Evolutionary conservation across 2,113 vertebrate genomes (phyloP).

Genomic region (Tychaedon coryphoeus): DNA sequence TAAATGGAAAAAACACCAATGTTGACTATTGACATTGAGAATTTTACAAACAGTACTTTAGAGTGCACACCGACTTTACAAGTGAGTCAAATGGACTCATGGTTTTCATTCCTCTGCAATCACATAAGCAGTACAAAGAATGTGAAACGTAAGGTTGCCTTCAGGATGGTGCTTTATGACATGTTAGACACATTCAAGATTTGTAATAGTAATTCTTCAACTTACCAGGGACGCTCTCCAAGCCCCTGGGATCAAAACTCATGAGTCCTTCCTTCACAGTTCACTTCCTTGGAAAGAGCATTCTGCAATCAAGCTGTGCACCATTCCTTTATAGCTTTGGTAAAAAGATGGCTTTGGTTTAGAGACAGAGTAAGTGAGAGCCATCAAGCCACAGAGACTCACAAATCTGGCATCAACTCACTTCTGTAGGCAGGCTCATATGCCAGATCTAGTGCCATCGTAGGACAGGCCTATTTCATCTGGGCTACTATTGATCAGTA

Average conservation of each 20-base stretch:
- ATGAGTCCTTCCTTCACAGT: conserved; percentile 85
- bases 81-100: neutral
- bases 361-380: conserved; percentile 18
- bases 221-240: conserved; percentile 85
- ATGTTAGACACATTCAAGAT: neutral
- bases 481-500: neutral
- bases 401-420: neutral
- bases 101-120: neutral
- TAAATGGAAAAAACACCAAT: neutral
- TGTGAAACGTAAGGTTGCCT: neutral
- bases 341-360: conserved; percentile 59
- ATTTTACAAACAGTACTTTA: neutral
- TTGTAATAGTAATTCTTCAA: neutral
- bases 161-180: neutral
- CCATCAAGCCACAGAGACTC: conserved; percentile 47
- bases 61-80: neutral
- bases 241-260: conserved; percentile 81
- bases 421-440: neutral
- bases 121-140: neutral
- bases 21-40: neutral
- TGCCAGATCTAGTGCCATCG: neutral
- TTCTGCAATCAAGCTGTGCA: conserved; percentile 50
- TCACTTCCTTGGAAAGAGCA: conserved; percentile 72
- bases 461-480: neutral
- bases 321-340: conserved; percentile 54